phyloP scores from a whole-genome alignment of 37 sponge, comb jelly and placozoan species.

The Tethya wilhelma region DNA sequence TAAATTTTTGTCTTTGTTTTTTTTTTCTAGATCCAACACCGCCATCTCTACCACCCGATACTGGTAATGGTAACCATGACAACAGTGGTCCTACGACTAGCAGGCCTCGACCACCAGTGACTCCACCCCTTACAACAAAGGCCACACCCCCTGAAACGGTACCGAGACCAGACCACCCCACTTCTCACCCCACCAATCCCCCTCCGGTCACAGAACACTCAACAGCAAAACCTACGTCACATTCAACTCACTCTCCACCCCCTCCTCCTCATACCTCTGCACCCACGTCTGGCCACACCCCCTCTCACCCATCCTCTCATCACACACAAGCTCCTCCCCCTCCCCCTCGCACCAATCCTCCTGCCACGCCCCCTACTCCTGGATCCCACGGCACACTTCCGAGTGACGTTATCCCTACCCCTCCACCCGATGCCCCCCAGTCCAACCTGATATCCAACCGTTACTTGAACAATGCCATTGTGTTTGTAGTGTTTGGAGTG shows the following conservation, averaged over 20 bases:
- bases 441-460: neutral
- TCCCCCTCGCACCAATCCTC: neutral
- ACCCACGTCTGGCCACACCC: neutral
- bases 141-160: neutral
- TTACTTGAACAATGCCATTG: constrained; percentile 35
- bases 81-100: neutral
- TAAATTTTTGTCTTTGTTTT: neutral
- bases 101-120: neutral
- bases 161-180: neutral
- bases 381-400: neutral
- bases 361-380: neutral
- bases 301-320: neutral
- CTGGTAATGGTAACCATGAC: neutral
- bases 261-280: neutral
- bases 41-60: neutral
- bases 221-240: neutral
- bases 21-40: neutral
- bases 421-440: neutral
- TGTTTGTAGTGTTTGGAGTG: constrained; percentile 80
- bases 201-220: neutral
- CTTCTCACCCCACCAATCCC: neutral
- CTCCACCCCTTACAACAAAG: neutral
- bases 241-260: neutral
- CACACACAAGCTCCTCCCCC: neutral
- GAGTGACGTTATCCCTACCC: neutral